Base-by-base conservation (phyloP, 2,797 vertebrate species). In the Australoheros facetus region DNA sequence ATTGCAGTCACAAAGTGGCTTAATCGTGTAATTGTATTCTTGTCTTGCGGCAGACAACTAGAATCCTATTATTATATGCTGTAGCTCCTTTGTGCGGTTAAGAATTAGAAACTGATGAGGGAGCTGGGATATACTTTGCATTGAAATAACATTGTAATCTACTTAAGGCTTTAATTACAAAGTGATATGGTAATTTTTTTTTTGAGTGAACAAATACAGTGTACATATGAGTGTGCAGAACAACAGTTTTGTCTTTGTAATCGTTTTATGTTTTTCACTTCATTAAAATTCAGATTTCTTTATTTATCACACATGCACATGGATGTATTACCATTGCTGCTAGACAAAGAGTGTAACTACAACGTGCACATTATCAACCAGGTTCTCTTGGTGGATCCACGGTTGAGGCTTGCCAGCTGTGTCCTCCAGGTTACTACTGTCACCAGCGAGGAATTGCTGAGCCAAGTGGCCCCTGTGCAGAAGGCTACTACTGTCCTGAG, bases 371-470 rank as follows among this genome's bases (percentile, higher is more conserved):
- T 51, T 77, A 13, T 56, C 28, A 7, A 8, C 54, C 80, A 96
- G 96, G 60, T 45, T 89, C 84, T 54, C 4, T 80, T 80, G 97
- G 97, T 71, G 97, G 95, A 19, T 79, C 86, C 28, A 91, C 94
- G 21, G 73, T 87, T 8, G 94, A 93, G 16, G 94, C 94, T 80
- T 99, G 98, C 56, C 87, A 92, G 66, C 90, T 93, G 1, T 99
- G 97, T 87, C 94, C 94, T 48, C 84, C 95, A 0, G 97, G 97
- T 4, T 93, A 91, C 71, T 98, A 96, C 95, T 99, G 98, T 85
- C 89, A 94, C 5, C 80, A 86, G 6, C 10, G 19, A 10, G 96
- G 95, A 13, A 82, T 93, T 13, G 86, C 89, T 28, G 92, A 90
- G 66, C 96, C 96, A 13, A 96, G 94, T 10, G 96, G 96, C 37